phyloP scores from a whole-genome alignment of 2,113 vertebrate genomes.

The Polypterus bichir region DNA sequence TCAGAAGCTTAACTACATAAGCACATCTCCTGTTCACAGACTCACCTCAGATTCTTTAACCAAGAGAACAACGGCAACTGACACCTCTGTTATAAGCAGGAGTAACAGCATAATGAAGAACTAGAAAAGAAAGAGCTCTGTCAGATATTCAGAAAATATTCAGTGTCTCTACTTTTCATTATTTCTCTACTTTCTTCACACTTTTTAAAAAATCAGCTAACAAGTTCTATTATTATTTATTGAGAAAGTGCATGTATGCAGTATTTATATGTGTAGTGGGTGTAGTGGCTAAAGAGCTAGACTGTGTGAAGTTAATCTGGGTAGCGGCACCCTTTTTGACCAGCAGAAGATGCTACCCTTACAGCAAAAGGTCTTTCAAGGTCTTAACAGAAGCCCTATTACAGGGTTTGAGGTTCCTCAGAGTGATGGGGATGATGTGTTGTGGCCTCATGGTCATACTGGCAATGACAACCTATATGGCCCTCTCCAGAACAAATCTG shows the following conservation, averaged over 20 bases:
- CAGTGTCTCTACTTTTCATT: too few species aligned
- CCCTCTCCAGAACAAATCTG: too few species aligned
- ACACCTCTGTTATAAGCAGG: slow-evolving; percentile 63
- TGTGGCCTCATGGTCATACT: too few species aligned
- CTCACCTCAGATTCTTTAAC: slow-evolving; percentile 17
- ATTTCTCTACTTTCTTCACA: too few species aligned
- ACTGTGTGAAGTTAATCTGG: neutral
- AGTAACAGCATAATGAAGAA: slow-evolving; percentile 68
- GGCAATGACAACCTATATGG: too few species aligned
- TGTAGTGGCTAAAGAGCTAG: neutral
- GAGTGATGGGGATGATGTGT: too few species aligned
- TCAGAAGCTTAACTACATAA: too few species aligned
- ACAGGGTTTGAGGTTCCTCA: too few species aligned
- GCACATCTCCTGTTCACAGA: slow-evolving; percentile 4
- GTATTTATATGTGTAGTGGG: neutral
- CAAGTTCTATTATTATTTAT: neutral
- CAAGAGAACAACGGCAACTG: slow-evolving; percentile 54
- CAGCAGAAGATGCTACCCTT: too few species aligned
- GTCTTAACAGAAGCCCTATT: too few species aligned
- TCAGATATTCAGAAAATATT: slow-evolving; percentile 1
- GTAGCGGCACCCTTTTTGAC: too few species aligned
- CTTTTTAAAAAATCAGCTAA: neutral
- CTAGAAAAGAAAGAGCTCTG: slow-evolving; percentile 33
- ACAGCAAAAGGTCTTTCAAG: too few species aligned
- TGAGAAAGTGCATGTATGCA: neutral